Conservation (phyloP, 1,140 invertebrate species). For the Drosophila kanapiae region DNA sequence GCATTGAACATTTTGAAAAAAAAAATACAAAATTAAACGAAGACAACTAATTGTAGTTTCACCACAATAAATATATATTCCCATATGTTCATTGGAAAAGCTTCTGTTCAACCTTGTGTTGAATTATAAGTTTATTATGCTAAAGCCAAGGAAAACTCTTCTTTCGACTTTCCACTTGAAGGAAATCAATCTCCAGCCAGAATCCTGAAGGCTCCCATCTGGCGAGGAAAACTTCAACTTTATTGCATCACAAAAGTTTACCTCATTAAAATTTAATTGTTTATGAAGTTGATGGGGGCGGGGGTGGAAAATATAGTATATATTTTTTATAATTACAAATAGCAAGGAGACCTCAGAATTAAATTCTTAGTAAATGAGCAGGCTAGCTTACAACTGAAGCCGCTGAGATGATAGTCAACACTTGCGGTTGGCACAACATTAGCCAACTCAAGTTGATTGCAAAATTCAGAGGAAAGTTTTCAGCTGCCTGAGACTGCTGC, state of each 20-base stretch:
- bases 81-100: not conserved
- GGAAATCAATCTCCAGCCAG: conserved; percentile 11
- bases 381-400: not conserved
- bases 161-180: conserved; percentile 11
- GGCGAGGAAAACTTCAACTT: conserved; percentile 7
- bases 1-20: no score
- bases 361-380: not conserved
- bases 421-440: no score
- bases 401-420: no score
- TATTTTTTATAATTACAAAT: not conserved
- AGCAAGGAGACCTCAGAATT: not conserved
- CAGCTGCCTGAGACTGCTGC: not conserved
- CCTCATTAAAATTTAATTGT: conserved; percentile 11
- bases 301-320: not conserved
- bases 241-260: not conserved
- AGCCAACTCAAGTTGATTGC: not conserved
- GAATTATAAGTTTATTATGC: not conserved
- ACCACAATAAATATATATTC: not conserved
- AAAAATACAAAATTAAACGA: no score
- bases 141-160: not conserved
- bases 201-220: not conserved
- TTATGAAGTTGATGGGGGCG: not conserved
- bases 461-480: not conserved
- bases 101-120: not conserved
- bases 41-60: no score